Conservation (phyloP, 1,140 invertebrate species). For the Trachelipus rathkii region DNA sequence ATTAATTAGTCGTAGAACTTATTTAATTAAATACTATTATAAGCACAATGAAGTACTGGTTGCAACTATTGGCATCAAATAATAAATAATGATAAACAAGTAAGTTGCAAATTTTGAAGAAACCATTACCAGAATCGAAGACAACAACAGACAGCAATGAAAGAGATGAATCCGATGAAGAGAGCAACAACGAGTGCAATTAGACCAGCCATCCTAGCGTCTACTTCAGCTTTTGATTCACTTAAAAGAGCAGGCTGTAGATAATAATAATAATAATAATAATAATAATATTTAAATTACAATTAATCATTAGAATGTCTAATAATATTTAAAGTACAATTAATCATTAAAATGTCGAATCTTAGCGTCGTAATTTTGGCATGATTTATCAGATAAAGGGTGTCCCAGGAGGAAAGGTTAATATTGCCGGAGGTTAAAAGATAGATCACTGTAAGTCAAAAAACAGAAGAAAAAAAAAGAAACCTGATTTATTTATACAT, state of each 20-base stretch:
- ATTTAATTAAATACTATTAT: neutral
- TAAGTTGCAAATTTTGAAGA: too few relatives aligned
- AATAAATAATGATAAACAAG: conserved; percentile 31
- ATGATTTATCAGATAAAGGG: too few relatives aligned
- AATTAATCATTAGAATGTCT: neutral
- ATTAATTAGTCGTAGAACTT: too few relatives aligned
- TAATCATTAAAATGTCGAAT: too few relatives aligned
- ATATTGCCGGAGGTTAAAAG: too few relatives aligned
- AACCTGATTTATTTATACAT: too few relatives aligned
- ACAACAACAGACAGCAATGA: conserved; percentile 82
- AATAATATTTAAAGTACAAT: too few relatives aligned
- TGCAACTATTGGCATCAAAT: neutral
- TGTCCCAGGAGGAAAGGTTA: too few relatives aligned
- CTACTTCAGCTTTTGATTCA: conserved; percentile 62
- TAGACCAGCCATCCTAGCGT: conserved; percentile 75
- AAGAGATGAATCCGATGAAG: conserved; percentile 78
- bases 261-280: conserved; percentile 59
- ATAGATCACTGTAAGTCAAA: too few relatives aligned
- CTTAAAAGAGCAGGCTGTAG: conserved; percentile 56
- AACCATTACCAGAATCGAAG: conserved; percentile 69
- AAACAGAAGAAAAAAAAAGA: too few relatives aligned
- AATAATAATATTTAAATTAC: conserved; percentile 74
- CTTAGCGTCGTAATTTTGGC: too few relatives aligned
- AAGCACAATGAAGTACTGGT: neutral
- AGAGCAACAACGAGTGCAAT: conserved; percentile 80